phyloP scores from a whole-genome alignment of 2,888 invertebrate genomes.

The Notocelia uddmanniana region DNA sequence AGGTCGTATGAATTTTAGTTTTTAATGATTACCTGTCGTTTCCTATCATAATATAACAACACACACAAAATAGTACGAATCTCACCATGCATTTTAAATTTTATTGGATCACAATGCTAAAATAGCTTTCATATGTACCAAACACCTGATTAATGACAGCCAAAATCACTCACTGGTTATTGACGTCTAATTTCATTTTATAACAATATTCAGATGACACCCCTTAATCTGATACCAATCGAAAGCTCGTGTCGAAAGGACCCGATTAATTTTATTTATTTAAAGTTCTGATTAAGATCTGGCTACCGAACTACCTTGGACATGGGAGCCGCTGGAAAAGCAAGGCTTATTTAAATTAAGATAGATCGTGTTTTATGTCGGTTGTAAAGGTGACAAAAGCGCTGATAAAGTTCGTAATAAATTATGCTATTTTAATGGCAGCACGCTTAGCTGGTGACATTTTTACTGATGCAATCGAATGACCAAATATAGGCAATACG shows the following conservation, averaged over 20 bases:
- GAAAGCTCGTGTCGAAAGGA: conserved; percentile 61
- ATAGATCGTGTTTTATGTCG: conserved; percentile 10
- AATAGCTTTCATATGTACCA: background rate
- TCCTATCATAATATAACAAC: no score
- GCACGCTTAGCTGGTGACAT: conserved; percentile 6
- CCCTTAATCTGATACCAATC: conserved; percentile 52
- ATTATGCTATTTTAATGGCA: conserved; percentile 13
- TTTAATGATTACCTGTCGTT: no score
- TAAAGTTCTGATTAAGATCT: conserved; percentile 62
- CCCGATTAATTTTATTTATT: conserved; percentile 56
- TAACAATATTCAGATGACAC: conserved; percentile 46
- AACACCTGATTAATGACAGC: background rate
- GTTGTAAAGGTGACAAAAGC: conserved; percentile 16
- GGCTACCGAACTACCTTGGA: conserved; percentile 70
- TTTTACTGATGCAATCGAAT: background rate
- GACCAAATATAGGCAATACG: background rate
- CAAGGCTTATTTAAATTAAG: conserved; percentile 37
- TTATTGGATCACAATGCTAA: no score
- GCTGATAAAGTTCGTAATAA: conserved; percentile 6
- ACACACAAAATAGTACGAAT: no score
- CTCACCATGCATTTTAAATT: no score
- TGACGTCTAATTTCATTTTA: background rate
- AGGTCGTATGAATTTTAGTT: no score
- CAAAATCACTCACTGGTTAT: background rate
- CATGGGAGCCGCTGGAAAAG: conserved; percentile 60